Base-by-base conservation (phyloP, 2,888 invertebrate species). In the Lingula anatina region DNA sequence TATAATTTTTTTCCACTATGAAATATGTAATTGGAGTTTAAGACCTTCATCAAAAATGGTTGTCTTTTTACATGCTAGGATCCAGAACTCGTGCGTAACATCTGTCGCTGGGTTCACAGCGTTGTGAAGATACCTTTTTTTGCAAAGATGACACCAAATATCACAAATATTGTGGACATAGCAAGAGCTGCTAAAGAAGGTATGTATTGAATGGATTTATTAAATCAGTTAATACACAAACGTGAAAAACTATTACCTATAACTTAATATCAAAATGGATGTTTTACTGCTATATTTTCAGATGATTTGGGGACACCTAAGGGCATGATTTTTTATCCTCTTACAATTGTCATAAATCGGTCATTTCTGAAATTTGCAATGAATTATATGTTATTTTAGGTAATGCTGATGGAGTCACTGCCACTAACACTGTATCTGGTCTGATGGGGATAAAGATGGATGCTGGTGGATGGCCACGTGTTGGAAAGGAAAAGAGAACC, bases 391-490 rank as follows among this genome's bases (percentile, higher is more conserved):
- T 44, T 27, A 26, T 54, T 58, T 21, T 62, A 88, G 93, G 95
- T 47, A 86, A 88, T 2, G 97, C 97, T 1, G 85, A 86, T 75
- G 97, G 97, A 1, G 96, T 97, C 0, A 90, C 97, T 0, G 95
- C 96, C 0, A 97, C 97, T 49, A 99, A 99, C 77, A 99, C 97
- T 0, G 90, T 99, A 0, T 91, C 91, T 24, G 95, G 95, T 0
- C 79, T 99, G 48, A 96, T 97, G 95, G 84, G 87, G 4, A 75
- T 97, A 2, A 84, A 83, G 65, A 81, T 86, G 0, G 86, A 91
- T 68, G 89, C 86, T 0, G 83, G 83, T 0, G 88, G 97, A 0
- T 99, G 97, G 97, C 97, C 97, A 0, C 84, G 86, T 35, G 85
- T 99, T 5, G 97, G 93, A 56, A 72, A 62, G 44, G 78, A 86